phyloP scores from a whole-genome alignment of 1,140 invertebrate genomes.

The Drosophila azteca region DNA sequence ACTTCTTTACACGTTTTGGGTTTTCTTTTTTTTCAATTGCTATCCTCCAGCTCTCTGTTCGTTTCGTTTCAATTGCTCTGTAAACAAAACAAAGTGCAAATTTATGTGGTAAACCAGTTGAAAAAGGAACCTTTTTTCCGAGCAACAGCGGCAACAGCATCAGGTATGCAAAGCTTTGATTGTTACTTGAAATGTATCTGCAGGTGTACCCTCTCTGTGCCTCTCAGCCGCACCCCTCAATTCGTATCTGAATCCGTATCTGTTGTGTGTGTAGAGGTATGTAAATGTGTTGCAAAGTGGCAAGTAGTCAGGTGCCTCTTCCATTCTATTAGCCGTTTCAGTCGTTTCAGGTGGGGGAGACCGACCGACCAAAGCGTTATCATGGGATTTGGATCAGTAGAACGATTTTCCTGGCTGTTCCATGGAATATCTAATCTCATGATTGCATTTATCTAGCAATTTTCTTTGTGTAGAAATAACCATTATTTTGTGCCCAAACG shows the following conservation, averaged over 20 bases:
- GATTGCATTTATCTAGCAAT: slow-evolving; percentile 13
- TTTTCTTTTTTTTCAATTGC: slow-evolving; percentile 30
- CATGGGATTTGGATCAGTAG: too few relatives aligned
- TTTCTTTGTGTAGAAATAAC: not conserved
- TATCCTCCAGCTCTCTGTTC: slow-evolving; percentile 9
- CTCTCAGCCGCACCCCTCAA: not conserved
- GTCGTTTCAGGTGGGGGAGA: not conserved
- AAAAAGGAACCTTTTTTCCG: slow-evolving; percentile 30
- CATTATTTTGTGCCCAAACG: slow-evolving; percentile 30
- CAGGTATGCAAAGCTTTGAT: slow-evolving; percentile 65
- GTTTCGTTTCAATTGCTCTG: slow-evolving; percentile 43
- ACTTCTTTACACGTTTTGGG: slow-evolving; percentile 1
- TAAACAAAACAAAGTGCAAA: slow-evolving; percentile 72
- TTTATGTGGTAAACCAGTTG: slow-evolving; percentile 68
- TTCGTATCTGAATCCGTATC: slow-evolving; percentile 25
- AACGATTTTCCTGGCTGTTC: too few relatives aligned
- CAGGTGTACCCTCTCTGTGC: slow-evolving; percentile 50
- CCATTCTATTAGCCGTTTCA: slow-evolving; percentile 67
- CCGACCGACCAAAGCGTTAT: too few relatives aligned
- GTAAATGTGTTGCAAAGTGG: slow-evolving; percentile 64
- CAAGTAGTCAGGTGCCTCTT: slow-evolving; percentile 58
- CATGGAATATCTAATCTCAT: not conserved
- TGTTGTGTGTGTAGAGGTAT: slow-evolving; percentile 60
- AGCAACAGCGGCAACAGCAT: slow-evolving; percentile 6
- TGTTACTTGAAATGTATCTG: slow-evolving; percentile 63